Evolutionary conservation across 2,888 invertebrate genomes (phyloP).

Genomic region (Cosmia pyralina): DNA sequence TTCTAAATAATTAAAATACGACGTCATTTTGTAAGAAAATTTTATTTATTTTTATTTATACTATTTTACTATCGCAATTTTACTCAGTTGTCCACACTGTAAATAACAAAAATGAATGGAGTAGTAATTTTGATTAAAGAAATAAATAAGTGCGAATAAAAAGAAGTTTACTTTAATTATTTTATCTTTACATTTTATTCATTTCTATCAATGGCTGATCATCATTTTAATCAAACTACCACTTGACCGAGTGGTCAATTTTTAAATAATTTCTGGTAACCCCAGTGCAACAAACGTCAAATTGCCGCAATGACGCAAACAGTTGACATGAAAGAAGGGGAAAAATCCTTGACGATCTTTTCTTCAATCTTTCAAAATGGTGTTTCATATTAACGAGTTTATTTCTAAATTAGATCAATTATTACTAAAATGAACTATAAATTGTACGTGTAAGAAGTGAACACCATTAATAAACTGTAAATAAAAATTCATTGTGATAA

Average conservation of each 20-base stretch:
- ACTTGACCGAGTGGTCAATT: background rate
- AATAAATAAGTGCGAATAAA: too few relatives aligned
- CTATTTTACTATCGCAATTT: background rate
- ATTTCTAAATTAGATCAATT: slow-evolving; percentile 81
- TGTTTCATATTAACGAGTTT: slow-evolving; percentile 86
- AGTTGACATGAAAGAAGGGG: slow-evolving; percentile 76
- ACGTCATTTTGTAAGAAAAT: too few relatives aligned
- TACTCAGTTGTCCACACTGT: too few relatives aligned
- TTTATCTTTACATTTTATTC: background rate
- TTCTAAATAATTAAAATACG: background rate
- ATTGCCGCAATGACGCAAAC: slow-evolving; percentile 86
- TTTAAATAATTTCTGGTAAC: slow-evolving; percentile 48
- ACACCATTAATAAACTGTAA: slow-evolving; percentile 62
- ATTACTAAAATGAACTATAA: slow-evolving; percentile 80
- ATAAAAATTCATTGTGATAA: slow-evolving; percentile 73
- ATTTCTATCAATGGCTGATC: background rate
- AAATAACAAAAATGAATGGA: rapidly evolving
- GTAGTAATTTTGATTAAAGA: background rate
- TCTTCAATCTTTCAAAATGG: slow-evolving; percentile 88
- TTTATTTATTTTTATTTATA: background rate
- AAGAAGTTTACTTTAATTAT: background rate
- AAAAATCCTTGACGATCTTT: slow-evolving; percentile 86
- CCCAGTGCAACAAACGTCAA: slow-evolving; percentile 73
- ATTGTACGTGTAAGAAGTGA: slow-evolving; percentile 70
- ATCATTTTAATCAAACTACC: background rate